Percentiles rank a stretch among this genome's conserved stretches.
Conservation (phyloP, 2,888 invertebrate species). For the Syrista parreyssii region DNA sequence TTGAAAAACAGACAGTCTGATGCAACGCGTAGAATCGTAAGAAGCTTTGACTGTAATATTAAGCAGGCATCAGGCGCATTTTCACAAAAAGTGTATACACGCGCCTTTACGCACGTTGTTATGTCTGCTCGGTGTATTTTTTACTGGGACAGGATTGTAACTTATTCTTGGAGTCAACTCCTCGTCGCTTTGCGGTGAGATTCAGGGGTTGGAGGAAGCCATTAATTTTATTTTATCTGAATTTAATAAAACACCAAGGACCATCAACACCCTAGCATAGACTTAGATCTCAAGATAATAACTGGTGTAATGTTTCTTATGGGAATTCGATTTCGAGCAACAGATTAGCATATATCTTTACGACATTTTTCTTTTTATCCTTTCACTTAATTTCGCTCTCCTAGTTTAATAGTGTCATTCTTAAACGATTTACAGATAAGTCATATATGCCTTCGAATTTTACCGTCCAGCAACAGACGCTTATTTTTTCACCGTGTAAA, state of each 20-base stretch:
- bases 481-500: background rate
- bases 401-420: background rate
- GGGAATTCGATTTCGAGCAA: slow-evolving; percentile 3
- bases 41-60: background rate
- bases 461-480: background rate
- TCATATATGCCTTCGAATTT: background rate
- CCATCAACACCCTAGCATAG: background rate
- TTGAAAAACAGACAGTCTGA: no score
- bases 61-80: slow-evolving; percentile 10
- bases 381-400: background rate
- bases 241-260: slow-evolving; percentile 21
- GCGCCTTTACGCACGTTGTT: slow-evolving; percentile 3
- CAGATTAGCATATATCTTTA: slow-evolving; percentile 5
- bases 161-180: slow-evolving; percentile 6
- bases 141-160: slow-evolving; percentile 14
- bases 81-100: slow-evolving; percentile 2
- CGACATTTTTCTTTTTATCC: background rate
- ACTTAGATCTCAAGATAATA: slow-evolving; percentile 13
- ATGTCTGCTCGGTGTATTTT: slow-evolving; percentile 14
- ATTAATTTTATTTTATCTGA: slow-evolving; percentile 22
- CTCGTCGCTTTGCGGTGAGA: slow-evolving; percentile 1
- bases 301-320: slow-evolving; percentile 6
- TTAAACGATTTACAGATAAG: background rate
- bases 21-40: background rate
- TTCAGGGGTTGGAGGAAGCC: slow-evolving; percentile 9